Evolutionary conservation across 2,797 vertebrate species (phyloP).

Genomic region (Poecilia velifera): DNA sequence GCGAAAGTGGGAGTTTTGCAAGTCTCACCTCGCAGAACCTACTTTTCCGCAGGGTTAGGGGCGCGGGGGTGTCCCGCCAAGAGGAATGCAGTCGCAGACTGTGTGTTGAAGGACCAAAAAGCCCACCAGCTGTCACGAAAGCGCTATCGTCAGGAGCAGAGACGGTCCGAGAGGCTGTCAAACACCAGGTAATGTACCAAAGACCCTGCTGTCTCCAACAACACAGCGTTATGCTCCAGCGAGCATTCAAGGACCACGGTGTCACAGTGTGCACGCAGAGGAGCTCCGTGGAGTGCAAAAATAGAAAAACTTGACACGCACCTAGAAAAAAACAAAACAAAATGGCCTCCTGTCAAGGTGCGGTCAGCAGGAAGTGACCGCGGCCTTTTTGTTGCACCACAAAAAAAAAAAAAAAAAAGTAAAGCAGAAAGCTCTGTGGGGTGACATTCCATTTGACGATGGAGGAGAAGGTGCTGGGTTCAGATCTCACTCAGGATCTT

Average conservation of each 20-base stretch:
- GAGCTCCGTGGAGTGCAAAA: constrained; percentile 17
- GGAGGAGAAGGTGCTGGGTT: neutral
- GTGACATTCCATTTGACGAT: neutral
- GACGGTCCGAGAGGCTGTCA: constrained; percentile 63
- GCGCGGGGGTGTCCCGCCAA: constrained; percentile 13
- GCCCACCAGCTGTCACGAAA: constrained; percentile 37
- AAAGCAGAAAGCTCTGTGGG: neutral
- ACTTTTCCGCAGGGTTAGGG: constrained; percentile 5
- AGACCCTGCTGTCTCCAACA: constrained; percentile 59
- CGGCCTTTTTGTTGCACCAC: constrained; percentile 5
- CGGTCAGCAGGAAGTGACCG: constrained; percentile 43
- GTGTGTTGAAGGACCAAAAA: constrained; percentile 45
- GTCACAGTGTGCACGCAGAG: constrained; percentile 44
- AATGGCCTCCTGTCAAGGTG: constrained; percentile 65
- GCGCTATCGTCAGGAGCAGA: constrained; percentile 54
- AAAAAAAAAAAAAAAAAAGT: neutral
- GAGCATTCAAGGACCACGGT: constrained; percentile 56
- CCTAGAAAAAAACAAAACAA: constrained; percentile 44
- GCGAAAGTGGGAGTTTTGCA: constrained; percentile 36
- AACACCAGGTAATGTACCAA: constrained; percentile 58
- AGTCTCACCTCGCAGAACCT: constrained; percentile 48
- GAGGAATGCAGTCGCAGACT: constrained; percentile 41
- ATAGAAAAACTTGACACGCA: constrained; percentile 51
- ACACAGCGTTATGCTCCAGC: constrained; percentile 48
- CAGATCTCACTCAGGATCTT: neutral